Evolutionary conservation across 1,140 invertebrate genomes (phyloP), one percentile per base, ranked within the genome.

Genomic region (Drosophila fuyamai): DNA sequence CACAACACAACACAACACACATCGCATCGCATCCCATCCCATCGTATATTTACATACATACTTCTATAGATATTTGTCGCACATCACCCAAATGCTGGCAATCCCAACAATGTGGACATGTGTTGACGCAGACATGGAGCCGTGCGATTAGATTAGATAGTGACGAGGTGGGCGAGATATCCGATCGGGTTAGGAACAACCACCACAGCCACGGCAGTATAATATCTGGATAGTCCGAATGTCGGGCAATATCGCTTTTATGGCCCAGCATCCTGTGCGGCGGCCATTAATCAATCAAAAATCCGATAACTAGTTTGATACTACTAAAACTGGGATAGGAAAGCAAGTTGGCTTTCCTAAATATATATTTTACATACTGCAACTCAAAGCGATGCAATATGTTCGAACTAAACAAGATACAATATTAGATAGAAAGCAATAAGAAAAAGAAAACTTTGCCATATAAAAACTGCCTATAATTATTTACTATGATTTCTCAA

Each of bases 141-240:
- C 48, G 16, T 9, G n/a, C 41, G 73, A 76, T 76, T 76, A 76
- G 73, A 76, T 76, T 76, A 76, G 73, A 76, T 76, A 75, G 47
- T 10, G 29, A 36, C 36, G 27, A 40, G 44, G 48, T 54, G 29
- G 29, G 60, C 10, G n/a, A 16, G 41, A 51, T 51, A 66, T 46
- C 41, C 14, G 56, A 63, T 63, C 61, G 61, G 29, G 16, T 44
- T 60, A 27, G 61, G 29, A 60, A 36, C 41, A 35, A 36, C 16
- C 60, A 36, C 16, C 60, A 44, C 23, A 16, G 55, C 14, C 9
- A 29, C 47, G 9, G n/a, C 13, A 29, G 12, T 50, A 50, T 47
- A 27, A 16, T 44, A 10, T 44, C 43, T 44, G 14, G 9, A 6
- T 7, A 43, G 41, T 2, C 41, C 7, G 14, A 16, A 7, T 8